Base-by-base conservation (phyloP, 2,888 invertebrate genomes). In the Hemithea aestivaria region DNA sequence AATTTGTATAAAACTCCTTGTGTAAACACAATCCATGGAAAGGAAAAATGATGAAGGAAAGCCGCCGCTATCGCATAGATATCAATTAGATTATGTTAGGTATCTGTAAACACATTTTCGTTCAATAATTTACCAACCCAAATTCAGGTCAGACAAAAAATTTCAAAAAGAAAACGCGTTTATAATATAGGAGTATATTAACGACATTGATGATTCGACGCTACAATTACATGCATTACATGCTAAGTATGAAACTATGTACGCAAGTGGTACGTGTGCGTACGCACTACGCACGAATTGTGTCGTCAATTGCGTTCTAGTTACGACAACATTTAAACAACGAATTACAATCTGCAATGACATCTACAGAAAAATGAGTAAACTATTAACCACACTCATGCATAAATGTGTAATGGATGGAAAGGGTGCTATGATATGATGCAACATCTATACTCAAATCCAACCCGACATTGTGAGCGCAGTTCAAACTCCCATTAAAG, bases 381-480 rank as follows among this genome's bases (percentile, higher is more conserved):
- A 43, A 37, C 64, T 65, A 67, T 65, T 61, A 85, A 85, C 85
- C 85, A 85, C 85, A 85, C 85, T 85, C 85, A 84, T 85, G 85
- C 85, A 85, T 71, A 71, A n/a, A 78, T 79, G 72, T 68, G 64
- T 49, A 43, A 53, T 46, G 48, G 45, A 57, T 29, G 16, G 5
- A 16, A 16, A 58, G 56, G 45, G 56, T 56, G 62, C 59, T 50
- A 56, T 58, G 51, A 63, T 61, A 61, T 51, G 58, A 60, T 62
- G 48, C 34, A 34, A 38, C 38, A 43, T 16, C 20, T 9, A 32
- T 25, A 27, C 25, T 59, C 52, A 64, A 61, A 69, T 70, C 70
- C 75, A 80, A 83, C 80, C 83, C 84, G 83, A 84, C 81, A 84
- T 83, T 76, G 58, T 67, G 28, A 38, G 29, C 16, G 16, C 16